Evolutionary conservation across 2,888 invertebrate species (phyloP), one percentile per base, ranked within the genome.

Genomic region (Masnerella sp.): DNA sequence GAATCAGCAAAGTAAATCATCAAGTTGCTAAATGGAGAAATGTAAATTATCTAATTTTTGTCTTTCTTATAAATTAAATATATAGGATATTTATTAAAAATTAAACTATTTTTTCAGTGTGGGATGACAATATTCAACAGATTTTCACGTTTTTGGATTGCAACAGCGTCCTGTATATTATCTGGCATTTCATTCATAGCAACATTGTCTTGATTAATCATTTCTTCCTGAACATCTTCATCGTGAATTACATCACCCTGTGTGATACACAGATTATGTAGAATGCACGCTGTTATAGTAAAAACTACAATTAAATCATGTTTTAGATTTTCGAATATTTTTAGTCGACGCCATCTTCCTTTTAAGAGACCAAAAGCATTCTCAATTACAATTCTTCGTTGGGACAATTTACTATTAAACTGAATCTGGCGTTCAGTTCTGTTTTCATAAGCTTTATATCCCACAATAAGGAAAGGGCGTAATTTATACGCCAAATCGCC

Each of bases 401-500:
- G 18, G 9, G 47, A 56, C 12, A 64, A 28, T 49, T 47, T 58
- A 34, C 15, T n/a, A 49, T 70, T 70, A n/a, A 54, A 64, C 1
- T 52, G 2, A 2, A 18, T 22, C 22, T 64, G 64, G 7, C 17
- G 15, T 17, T 40, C 28, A 1, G 59, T 62, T 25, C 3, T 17
- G 47, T 69, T 61, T 17, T 49, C 38, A 40, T 9, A 54, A 11
- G n/a, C n/a, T 28, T 54, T 54, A n/a, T 7, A 40, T 3, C 54
- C 54, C 2, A 54, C 40, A 28, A 40, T 25, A 0, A 54, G 9
- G 14, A 28, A 54, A 1, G 54, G 25, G 18, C 47, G 20, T 12
- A 67, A 40, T 28, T 30, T 40, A 42, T 67, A 64, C 5, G 64
- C 58, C 11, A 49, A 58, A 58, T 65, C 71, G 0, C 71, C 71